These are phyloP conservation scores for Nemotelus pantherinus DNA, from an alignment of 2,888 invertebrate genomes.

Conservation along the genomic window DNA sequence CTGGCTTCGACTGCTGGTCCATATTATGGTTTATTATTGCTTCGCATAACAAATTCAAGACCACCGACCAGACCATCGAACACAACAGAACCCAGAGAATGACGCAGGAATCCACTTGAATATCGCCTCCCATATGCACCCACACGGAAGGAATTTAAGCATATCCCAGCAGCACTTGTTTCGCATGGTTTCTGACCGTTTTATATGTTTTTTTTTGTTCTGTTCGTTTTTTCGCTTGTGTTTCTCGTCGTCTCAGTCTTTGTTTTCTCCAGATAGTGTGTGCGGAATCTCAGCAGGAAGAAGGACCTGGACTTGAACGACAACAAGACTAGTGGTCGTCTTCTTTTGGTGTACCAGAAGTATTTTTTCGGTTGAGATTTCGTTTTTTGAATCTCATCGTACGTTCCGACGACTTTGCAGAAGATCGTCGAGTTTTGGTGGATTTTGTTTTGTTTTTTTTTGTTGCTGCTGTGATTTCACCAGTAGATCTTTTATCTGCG, in stretches of 20 bases:
- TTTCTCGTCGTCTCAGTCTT: neutral
- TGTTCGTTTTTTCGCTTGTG: constrained; percentile 1
- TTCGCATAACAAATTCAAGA: neutral
- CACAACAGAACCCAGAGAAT: neutral
- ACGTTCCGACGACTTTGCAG: neutral
- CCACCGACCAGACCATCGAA: constrained; percentile 4
- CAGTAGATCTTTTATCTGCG: neutral
- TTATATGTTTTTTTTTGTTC: constrained; percentile 5
- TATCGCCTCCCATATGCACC: constrained; percentile 16
- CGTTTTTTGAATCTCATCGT: neutral
- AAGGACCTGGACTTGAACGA: neutral
- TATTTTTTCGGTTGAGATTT: constrained; percentile 6
- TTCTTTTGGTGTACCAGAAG: too few species aligned
- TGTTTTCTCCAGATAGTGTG: constrained; percentile 21
- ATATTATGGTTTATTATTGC: neutral
- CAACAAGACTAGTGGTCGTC: too few species aligned
- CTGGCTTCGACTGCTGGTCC: neutral
- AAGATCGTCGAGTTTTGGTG: neutral
- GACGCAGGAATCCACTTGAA: constrained; percentile 27
- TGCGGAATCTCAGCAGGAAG: constrained; percentile 30
- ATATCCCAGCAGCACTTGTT: constrained; percentile 35
- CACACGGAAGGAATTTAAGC: constrained; percentile 40
- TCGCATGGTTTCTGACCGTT: constrained; percentile 31
- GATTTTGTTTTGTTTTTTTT: constrained; percentile 2
- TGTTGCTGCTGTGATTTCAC: neutral